These are phyloP conservation scores for Gadus macrocephalus DNA, from an alignment of 2,113 vertebrate species.

Conservation along the genomic window DNA sequence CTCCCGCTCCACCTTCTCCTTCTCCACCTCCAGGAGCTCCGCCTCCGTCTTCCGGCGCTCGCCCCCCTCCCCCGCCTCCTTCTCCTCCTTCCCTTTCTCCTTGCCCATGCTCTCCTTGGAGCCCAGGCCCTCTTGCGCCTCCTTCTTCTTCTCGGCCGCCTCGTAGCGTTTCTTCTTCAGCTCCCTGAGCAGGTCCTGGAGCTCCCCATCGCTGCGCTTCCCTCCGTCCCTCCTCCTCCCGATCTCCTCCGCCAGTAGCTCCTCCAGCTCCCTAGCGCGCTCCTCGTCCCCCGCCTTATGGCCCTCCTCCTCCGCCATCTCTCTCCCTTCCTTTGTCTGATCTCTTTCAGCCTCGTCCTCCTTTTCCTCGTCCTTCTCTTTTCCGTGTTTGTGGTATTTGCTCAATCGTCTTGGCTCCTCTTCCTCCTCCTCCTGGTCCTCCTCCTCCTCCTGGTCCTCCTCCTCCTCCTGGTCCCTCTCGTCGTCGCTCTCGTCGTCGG, in stretches of 20 bases:
- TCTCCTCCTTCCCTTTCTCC: constrained; percentile 21
- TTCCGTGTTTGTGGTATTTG: background rate
- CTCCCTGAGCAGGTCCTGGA: constrained; percentile 63
- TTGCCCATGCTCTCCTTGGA: constrained; percentile 29
- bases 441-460: background rate
- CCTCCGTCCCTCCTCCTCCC: constrained; percentile 36
- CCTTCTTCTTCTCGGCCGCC: constrained; percentile 54
- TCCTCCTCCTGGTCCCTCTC: constrained; percentile 39
- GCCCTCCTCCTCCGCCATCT: constrained; percentile 13
- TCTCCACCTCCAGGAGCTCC: constrained; percentile 30
- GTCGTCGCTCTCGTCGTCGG: constrained; percentile 45
- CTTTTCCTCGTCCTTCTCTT: background rate
- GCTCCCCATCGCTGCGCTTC: constrained; percentile 54
- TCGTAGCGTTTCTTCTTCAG: constrained; percentile 66
- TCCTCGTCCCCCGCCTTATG: constrained; percentile 26
- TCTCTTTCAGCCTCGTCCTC: no score
- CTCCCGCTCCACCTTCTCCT: background rate
- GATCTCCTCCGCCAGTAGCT: constrained; percentile 41
- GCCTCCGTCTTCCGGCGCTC: constrained; percentile 23
- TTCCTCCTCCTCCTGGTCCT: background rate
- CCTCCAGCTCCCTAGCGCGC: constrained; percentile 37
- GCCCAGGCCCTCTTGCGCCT: constrained; percentile 18
- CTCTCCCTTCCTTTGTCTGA: constrained; percentile 9
- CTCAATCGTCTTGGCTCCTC: constrained; percentile 34
- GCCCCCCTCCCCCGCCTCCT: constrained; percentile 14